Percentiles rank a stretch among this genome's conserved stretches.
phyloP scores from a whole-genome alignment of 1,140 invertebrate species.

The Tetranychus cinnabarinus region DNA sequence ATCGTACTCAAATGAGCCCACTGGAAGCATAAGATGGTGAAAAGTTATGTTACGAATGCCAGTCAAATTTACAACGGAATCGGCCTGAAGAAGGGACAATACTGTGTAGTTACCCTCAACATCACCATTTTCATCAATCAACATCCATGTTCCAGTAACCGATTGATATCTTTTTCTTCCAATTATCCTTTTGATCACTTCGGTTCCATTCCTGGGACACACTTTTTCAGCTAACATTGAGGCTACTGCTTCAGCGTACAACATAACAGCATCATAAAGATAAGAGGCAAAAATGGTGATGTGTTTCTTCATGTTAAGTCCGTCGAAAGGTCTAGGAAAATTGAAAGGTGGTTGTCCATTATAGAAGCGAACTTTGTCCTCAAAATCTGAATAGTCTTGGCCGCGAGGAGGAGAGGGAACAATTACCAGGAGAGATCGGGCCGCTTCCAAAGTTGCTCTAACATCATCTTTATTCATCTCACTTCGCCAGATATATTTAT shows the following conservation, averaged over 20 bases:
- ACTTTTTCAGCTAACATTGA: slow-evolving; percentile 29
- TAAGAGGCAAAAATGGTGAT: slow-evolving; percentile 83
- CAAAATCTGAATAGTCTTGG: slow-evolving; percentile 41
- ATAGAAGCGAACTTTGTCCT: slow-evolving; percentile 44
- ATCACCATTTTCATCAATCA: slow-evolving; percentile 71
- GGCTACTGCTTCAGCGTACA: slow-evolving; percentile 59
- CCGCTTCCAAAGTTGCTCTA: slow-evolving; percentile 19
- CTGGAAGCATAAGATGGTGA: slow-evolving; percentile 7
- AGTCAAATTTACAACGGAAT: neutral
- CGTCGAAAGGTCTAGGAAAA: slow-evolving; percentile 25
- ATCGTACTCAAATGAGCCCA: slow-evolving; percentile 11
- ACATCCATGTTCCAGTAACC: slow-evolving; percentile 68
- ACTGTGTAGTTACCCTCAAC: slow-evolving; percentile 92
- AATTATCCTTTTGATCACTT: slow-evolving; percentile 20
- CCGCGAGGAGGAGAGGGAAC: slow-evolving; percentile 51
- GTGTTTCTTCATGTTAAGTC: slow-evolving; percentile 20
- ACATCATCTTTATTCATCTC: slow-evolving; percentile 1
- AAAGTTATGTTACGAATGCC: neutral
- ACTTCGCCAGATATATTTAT: slow-evolving; percentile 57
- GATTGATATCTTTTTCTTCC: slow-evolving; percentile 19
- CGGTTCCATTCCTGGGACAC: slow-evolving; percentile 19
- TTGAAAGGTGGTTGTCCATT: slow-evolving; percentile 48
- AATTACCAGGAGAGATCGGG: slow-evolving; percentile 56
- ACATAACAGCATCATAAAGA: slow-evolving; percentile 75
- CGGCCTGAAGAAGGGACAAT: slow-evolving; percentile 31